Conservation (phyloP, 2,797 vertebrate species). For the Rhinoraja longicauda region DNA sequence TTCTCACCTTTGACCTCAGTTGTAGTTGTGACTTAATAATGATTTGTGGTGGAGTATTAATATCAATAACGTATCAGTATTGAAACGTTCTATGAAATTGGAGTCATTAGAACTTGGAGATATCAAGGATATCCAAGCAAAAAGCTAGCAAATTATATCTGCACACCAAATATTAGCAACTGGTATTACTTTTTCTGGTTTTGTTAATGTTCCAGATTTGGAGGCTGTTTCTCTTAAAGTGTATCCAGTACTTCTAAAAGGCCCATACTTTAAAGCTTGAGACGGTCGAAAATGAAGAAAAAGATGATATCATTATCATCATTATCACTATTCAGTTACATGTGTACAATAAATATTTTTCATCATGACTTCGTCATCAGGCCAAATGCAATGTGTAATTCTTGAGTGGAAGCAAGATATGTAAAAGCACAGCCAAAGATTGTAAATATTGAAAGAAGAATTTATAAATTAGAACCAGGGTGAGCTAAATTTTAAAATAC, state of each 20-base stretch:
- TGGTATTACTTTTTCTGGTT: not conserved
- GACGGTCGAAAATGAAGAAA: not conserved
- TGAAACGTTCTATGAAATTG: not conserved
- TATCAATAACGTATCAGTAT: not conserved
- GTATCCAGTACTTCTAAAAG: conserved; percentile 14
- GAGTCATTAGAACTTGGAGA: conserved; percentile 1
- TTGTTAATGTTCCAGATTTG: conserved; percentile 17
- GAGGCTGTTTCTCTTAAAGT: conserved; percentile 12
- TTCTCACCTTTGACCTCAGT: not conserved
- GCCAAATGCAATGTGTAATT: conserved; percentile 1
- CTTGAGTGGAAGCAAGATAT: not conserved
- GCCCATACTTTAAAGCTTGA: not conserved
- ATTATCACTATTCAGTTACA: not conserved
- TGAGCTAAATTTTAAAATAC: not conserved
- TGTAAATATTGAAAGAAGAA: conserved; percentile 14
- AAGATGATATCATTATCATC: not conserved
- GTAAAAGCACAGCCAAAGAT: not conserved
- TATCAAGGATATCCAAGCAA: not conserved
- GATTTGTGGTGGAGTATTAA: not conserved
- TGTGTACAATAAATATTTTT: not conserved
- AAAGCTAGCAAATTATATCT: not conserved
- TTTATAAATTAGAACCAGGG: conserved; percentile 2
- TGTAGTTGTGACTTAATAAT: not conserved
- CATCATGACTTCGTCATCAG: not conserved
- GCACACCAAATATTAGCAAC: not conserved